These are phyloP conservation scores for Equus przewalskii DNA, from an alignment of 2,113 vertebrate genomes.

Conservation along the genomic window DNA sequence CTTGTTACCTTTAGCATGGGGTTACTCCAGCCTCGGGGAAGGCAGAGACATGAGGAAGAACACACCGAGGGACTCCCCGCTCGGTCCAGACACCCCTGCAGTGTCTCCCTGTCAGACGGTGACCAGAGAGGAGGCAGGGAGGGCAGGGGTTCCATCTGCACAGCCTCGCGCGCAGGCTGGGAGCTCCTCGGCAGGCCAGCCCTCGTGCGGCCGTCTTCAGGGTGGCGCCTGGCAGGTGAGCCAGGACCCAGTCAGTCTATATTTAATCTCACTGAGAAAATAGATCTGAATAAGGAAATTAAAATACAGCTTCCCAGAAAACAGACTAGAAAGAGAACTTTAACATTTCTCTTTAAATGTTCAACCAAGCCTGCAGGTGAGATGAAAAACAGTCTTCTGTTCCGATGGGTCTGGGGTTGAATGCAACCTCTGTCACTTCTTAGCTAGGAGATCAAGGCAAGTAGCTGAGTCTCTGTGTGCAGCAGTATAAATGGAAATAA, in stretches of 20 bases:
- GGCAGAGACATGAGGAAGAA: not conserved
- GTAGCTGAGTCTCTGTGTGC: not conserved
- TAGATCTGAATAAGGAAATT: not conserved
- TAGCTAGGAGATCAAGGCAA: not conserved
- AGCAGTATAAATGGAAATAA: too few relatives aligned
- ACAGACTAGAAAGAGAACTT: not conserved
- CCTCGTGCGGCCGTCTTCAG: too few relatives aligned
- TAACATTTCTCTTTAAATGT: not conserved
- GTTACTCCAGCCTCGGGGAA: not conserved
- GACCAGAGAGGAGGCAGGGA: not conserved
- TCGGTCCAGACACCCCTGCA: too few relatives aligned
- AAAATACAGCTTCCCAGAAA: not conserved
- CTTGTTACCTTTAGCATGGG: accelerated
- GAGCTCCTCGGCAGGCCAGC: too few relatives aligned
- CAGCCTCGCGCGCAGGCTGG: too few relatives aligned
- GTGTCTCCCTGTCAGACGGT: not conserved
- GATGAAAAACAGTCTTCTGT: not conserved
- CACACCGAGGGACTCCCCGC: accelerated
- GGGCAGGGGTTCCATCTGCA: not conserved
- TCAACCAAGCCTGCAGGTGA: not conserved
- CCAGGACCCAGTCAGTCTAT: not conserved
- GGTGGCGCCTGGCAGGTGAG: not conserved
- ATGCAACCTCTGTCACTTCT: not conserved
- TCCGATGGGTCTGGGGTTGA: not conserved
- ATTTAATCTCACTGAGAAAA: not conserved